Evolutionary conservation across 1,140 invertebrate species (phyloP).

Genomic region (Drosophila willistoni): DNA sequence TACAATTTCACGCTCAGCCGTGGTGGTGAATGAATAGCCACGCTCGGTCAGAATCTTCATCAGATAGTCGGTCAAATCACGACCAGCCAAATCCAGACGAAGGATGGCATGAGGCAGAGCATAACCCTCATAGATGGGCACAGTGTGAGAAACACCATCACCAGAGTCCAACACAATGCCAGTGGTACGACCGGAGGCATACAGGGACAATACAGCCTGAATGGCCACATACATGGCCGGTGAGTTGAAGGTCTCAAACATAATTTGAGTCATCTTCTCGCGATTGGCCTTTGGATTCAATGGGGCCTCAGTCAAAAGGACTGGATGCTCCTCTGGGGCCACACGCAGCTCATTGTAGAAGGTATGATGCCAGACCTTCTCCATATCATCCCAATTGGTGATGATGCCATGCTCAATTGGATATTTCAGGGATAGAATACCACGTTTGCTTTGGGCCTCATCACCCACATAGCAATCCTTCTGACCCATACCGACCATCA

Average conservation of each 20-base stretch:
- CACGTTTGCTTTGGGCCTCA: slow-evolving; percentile 92
- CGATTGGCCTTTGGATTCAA: slow-evolving; percentile 93
- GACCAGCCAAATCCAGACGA: slow-evolving; percentile 94
- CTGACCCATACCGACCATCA: slow-evolving; percentile 99
- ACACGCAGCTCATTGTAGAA: slow-evolving; percentile 95
- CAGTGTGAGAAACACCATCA: slow-evolving; percentile 94
- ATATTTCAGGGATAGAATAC: slow-evolving; percentile 91
- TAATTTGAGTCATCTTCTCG: slow-evolving; percentile 93
- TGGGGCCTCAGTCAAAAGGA: slow-evolving; percentile 93
- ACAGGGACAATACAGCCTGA: slow-evolving; percentile 91
- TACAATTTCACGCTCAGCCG: slow-evolving; percentile 92
- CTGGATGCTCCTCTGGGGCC: slow-evolving; percentile 95
- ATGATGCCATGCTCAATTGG: slow-evolving; percentile 93
- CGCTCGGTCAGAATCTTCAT: slow-evolving; percentile 95
- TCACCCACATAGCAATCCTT: slow-evolving; percentile 96
- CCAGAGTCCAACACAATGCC: slow-evolving; percentile 92
- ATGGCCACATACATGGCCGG: slow-evolving; percentile 90
- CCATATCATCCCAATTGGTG: slow-evolving; percentile 95
- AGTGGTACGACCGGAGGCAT: slow-evolving; percentile 94
- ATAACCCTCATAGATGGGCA: slow-evolving; percentile 93
- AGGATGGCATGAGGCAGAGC: slow-evolving; percentile 92
- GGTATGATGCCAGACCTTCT: slow-evolving; percentile 92
- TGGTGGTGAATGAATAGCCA: slow-evolving; percentile 88
- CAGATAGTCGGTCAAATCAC: slow-evolving; percentile 93
- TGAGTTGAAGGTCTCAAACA: slow-evolving; percentile 91